phyloP scores from a whole-genome alignment of 2,888 invertebrate species.

The Leptinotarsa rubiginosa region DNA sequence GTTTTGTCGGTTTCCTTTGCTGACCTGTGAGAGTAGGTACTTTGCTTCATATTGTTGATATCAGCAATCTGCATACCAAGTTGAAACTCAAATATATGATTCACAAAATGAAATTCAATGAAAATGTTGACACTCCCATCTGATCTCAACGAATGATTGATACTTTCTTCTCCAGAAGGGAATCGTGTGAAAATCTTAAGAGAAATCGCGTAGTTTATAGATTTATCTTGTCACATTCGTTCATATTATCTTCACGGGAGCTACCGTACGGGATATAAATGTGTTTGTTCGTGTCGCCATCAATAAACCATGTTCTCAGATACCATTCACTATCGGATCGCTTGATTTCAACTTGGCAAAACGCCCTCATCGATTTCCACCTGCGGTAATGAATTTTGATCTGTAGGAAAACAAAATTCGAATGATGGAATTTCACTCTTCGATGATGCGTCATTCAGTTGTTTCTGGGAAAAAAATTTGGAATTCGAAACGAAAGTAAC shows the following conservation, averaged over 20 bases:
- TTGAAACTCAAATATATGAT: too few relatives aligned
- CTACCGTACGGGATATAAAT: background rate
- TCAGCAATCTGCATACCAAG: too few relatives aligned
- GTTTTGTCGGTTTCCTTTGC: too few relatives aligned
- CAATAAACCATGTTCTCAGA: background rate
- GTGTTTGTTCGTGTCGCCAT: background rate
- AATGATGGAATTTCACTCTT: background rate
- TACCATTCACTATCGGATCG: background rate
- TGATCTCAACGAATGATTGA: background rate
- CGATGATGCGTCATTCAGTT: too few relatives aligned
- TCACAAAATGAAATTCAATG: too few relatives aligned
- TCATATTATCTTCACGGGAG: slow-evolving; percentile 3
- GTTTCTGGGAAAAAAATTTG: too few relatives aligned
- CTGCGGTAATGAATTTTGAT: too few relatives aligned
- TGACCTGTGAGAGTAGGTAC: too few relatives aligned
- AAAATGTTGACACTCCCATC: too few relatives aligned
- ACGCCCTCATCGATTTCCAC: background rate
- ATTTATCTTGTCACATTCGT: background rate
- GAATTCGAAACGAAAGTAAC: too few relatives aligned
- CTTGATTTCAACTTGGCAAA: background rate
- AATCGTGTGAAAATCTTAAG: background rate
- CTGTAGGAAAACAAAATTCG: too few relatives aligned
- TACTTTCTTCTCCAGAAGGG: background rate
- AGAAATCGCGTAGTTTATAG: background rate
- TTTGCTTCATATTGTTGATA: too few relatives aligned